Evolutionary conservation across 2,113 vertebrate genomes (phyloP).

Genomic region (Oxyura jamaicensis): DNA sequence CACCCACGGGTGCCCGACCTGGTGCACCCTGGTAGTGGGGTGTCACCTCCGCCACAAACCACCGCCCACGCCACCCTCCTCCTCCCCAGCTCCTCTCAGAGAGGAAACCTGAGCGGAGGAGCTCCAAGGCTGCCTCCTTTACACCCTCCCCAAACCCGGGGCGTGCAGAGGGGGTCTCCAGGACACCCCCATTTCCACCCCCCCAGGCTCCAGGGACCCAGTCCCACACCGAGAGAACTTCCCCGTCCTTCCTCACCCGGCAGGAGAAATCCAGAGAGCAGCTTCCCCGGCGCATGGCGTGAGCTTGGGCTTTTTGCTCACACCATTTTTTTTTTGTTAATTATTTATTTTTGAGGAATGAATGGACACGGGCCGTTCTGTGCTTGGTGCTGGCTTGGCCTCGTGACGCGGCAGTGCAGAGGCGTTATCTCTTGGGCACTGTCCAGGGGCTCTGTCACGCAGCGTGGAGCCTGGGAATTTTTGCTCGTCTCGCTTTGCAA

Average conservation of each 20-base stretch:
- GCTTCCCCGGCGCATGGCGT: rapidly evolving
- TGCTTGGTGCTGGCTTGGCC: not conserved
- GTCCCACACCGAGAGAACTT: rapidly evolving
- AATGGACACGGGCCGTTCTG: not conserved
- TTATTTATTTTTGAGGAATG: not conserved
- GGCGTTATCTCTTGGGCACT: not conserved
- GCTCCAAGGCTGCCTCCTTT: too few species aligned
- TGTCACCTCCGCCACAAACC: not conserved
- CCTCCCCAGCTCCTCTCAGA: not conserved
- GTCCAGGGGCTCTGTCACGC: not conserved
- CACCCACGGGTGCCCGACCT: rapidly evolving
- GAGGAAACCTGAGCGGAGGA: rapidly evolving
- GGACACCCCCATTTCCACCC: not conserved
- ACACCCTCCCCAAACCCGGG: not conserved
- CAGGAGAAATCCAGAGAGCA: not conserved
- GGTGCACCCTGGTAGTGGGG: rapidly evolving
- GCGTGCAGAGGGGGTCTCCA: rapidly evolving
- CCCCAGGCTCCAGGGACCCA: rapidly evolving
- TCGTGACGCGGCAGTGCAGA: not conserved
- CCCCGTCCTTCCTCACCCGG: not conserved
- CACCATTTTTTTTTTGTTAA: rapidly evolving
- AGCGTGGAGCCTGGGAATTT: not conserved
- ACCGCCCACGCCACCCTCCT: not conserved
- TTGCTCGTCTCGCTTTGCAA: not conserved
- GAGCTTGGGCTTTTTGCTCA: not conserved